Base-by-base conservation (phyloP, 1,140 invertebrate genomes). In the Bursaphelenchus mucronatus region DNA sequence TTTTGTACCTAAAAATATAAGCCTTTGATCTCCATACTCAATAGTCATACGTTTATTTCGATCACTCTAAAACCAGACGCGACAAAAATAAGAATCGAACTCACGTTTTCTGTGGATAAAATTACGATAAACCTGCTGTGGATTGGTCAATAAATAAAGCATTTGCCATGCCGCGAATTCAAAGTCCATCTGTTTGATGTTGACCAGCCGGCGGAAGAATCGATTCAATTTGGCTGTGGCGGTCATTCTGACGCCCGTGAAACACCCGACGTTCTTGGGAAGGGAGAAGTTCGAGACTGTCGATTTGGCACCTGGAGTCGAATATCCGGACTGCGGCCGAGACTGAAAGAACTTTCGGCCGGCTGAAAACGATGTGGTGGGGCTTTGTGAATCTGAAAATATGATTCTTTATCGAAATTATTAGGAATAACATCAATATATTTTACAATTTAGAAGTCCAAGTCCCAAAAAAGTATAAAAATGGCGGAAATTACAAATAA, bases 101-200 rank as follows among this genome's bases (percentile, higher is more conserved):
- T 86, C 87, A 94, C 92, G 90, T 88, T 98, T 98, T 84, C 95
- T 88, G 83, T 95, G 97, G 75, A 94, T 89, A 83, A 96, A 97
- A 85, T 97, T 96, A 82, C 92, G 88, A 79, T 96, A 86, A 3
- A 99, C 92, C 87, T 96, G 97, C 82, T 97, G 92, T 30, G 95
- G 95, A 0, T 92, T 86, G 61, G 90, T 86, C 83, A 98, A 93
- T 56, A 99, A 84, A 83, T 95, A 96, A 0, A 95, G 83, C 91
- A 97, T 97, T 87, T 99, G 95, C 94, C 94, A 98, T 10, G 90
- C 85, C 3, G 94, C 95, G 86, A 94, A 98, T 82, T 99, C 92
- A 86, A 98, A 98, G 83, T 99, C 95, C 95, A 99, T 98, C 84
- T 97, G 94, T 78, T 91, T 87, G 80, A 92, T 94, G 83, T 94